Conservation (phyloP, 2,888 invertebrate species). For the Hydrotaea diabolus region DNA sequence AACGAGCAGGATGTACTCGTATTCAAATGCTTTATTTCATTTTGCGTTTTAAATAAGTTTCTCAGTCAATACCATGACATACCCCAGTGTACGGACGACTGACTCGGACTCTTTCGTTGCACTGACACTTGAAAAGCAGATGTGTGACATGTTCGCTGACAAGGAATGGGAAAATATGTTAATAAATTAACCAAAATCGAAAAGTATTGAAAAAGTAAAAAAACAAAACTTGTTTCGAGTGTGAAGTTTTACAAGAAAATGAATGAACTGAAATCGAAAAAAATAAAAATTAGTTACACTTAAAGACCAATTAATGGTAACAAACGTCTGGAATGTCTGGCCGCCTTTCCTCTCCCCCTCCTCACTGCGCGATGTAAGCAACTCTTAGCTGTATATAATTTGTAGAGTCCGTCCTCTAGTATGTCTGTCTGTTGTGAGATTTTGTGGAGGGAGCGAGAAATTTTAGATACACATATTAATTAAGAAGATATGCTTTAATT, state of each 20-base stretch:
- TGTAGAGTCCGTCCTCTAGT: no score
- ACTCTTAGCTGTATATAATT: no score
- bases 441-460: not conserved
- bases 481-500: conserved; percentile 36
- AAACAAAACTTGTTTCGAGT: conserved; percentile 14
- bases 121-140: not conserved
- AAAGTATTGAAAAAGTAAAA: conserved; percentile 13
- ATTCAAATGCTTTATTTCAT: not conserved
- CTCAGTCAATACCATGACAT: not conserved
- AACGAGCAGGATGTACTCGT: conserved; percentile 16
- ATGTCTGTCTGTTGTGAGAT: not conserved
- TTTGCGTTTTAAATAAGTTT: not conserved
- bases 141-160: conserved; percentile 3
- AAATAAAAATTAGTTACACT: conserved; percentile 47
- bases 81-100: not conserved
- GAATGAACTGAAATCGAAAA: conserved; percentile 3
- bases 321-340: not conserved
- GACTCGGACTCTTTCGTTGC: not conserved
- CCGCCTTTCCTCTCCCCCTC: not conserved
- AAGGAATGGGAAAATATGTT: conserved; percentile 27
- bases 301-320: not conserved
- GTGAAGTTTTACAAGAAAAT: not conserved
- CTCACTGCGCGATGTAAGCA: not conserved
- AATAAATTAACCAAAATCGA: conserved; percentile 45
- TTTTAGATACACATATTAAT: conserved; percentile 17